Evolutionary conservation across 2,113 vertebrate genomes (phyloP).

Genomic region (Potamarius usumacintae): DNA sequence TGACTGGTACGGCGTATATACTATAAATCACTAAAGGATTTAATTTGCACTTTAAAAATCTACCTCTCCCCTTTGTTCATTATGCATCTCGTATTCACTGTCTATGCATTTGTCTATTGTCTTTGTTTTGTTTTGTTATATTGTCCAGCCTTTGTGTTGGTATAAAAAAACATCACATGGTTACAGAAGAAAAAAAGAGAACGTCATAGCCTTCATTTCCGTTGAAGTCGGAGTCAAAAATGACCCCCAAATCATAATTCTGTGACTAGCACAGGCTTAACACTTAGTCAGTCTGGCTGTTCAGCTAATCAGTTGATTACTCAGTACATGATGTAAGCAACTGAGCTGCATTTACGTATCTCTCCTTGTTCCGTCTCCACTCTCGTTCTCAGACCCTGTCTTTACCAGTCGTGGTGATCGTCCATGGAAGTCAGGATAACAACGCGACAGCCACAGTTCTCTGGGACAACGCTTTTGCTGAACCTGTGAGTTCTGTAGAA

Average conservation of each 20-base stretch:
- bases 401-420: conserved; percentile 94
- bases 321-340: background rate
- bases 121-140: too few species aligned
- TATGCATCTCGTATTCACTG: too few species aligned
- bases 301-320: background rate
- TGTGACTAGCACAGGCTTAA: background rate
- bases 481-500: conserved; percentile 81
- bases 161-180: too few species aligned
- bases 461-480: conserved; percentile 98
- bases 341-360: background rate
- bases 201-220: too few species aligned
- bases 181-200: too few species aligned
- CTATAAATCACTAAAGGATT: too few species aligned
- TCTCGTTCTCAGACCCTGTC: conserved; percentile 82
- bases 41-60: too few species aligned
- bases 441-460: conserved; percentile 94
- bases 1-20: too few species aligned
- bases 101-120: too few species aligned
- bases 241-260: background rate
- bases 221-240: background rate
- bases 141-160: too few species aligned
- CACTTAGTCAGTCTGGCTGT: background rate
- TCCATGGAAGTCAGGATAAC: conserved; percentile 97
- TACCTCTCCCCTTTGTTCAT: too few species aligned
- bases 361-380: background rate